These are phyloP conservation scores for Ommatoiulus sabulosus DNA, from an alignment of 2,888 invertebrate species.

Conservation along the genomic window DNA sequence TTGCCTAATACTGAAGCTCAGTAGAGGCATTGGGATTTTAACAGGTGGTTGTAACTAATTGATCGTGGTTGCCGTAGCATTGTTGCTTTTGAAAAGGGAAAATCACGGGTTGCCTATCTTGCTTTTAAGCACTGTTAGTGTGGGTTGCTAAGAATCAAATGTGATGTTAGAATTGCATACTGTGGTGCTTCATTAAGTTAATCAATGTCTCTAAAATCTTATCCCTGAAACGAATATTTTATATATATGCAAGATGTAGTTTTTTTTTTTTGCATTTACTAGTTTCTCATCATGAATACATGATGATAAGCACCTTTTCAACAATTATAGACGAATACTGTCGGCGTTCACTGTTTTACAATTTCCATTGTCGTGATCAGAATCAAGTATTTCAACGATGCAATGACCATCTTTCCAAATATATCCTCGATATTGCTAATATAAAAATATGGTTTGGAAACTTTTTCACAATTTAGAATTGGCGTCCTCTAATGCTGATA, in stretches of 20 bases:
- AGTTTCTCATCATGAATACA: not conserved
- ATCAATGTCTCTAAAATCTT: no score
- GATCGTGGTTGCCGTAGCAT: not conserved
- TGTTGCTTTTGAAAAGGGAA: not conserved
- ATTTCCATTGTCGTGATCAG: no score
- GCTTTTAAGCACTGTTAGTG: not conserved
- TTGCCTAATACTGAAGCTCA: not conserved
- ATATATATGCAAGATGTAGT: no score
- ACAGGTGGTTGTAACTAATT: constrained; percentile 35
- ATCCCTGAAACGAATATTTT: no score
- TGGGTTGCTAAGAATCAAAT: not conserved
- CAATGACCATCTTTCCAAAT: no score
- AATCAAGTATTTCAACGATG: no score
- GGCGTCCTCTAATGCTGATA: no score
- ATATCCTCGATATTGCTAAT: no score
- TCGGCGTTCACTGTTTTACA: no score
- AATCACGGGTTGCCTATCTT: not conserved
- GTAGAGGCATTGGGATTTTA: not conserved
- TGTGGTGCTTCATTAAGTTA: not conserved
- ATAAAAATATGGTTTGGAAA: no score
- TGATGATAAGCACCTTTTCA: not conserved
- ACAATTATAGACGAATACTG: no score
- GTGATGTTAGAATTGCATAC: not conserved
- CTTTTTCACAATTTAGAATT: no score
- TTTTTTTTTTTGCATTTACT: not conserved